These are phyloP conservation scores for Phymanthus crucifer DNA, from an alignment of 92 coral and sea anemone genomes.

Conservation along the genomic window DNA sequence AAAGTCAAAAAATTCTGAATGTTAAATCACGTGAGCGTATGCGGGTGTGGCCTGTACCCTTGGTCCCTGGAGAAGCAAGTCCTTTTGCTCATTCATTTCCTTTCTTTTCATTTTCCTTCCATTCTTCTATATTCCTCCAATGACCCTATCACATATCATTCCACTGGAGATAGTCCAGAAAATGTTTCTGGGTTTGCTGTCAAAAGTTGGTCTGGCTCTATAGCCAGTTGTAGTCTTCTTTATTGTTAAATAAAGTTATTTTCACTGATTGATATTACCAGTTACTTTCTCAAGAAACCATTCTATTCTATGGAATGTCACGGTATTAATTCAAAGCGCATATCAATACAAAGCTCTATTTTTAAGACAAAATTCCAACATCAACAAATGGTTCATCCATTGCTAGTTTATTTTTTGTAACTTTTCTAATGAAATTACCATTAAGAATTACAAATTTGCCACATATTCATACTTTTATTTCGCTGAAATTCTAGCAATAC, in stretches of 20 bases:
- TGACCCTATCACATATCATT: background rate
- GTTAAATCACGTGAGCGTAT: too few species aligned
- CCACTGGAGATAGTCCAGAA: too few species aligned
- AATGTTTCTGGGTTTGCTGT: too few species aligned
- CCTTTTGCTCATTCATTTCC: background rate
- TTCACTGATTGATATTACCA: background rate
- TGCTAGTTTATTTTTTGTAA: background rate
- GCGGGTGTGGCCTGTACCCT: too few species aligned
- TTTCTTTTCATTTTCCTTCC: background rate
- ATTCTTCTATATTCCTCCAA: background rate
- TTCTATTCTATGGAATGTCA: too few species aligned
- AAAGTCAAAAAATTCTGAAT: too few species aligned
- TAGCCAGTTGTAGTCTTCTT: background rate
- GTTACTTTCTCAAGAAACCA: too few species aligned
- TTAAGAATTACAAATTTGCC: background rate
- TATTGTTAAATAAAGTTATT: background rate
- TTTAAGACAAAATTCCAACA: background rate
- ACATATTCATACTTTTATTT: background rate
- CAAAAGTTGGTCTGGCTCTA: background rate
- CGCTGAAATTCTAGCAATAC: background rate
- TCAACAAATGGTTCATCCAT: background rate
- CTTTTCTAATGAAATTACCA: background rate
- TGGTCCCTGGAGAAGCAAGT: too few species aligned
- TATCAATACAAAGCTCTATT: too few species aligned
- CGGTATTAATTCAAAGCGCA: too few species aligned